Evolutionary conservation across 1,140 invertebrate species (phyloP).

Genomic region (Pogonomyrmex californicus): DNA sequence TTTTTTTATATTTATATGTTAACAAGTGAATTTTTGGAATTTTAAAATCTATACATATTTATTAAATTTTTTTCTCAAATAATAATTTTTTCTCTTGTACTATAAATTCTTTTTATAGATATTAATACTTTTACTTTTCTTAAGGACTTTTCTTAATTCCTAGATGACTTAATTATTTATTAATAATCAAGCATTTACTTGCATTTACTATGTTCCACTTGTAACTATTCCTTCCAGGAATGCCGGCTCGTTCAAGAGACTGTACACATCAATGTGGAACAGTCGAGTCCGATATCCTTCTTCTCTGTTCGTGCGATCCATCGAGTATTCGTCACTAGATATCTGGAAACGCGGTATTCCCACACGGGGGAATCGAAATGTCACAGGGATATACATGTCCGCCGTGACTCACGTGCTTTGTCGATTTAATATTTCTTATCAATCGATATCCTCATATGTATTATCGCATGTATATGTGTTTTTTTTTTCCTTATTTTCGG

Average conservation of each 20-base stretch:
- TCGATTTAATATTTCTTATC: slow-evolving; percentile 11
- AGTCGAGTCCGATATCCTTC: slow-evolving; percentile 35
- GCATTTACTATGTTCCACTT: background rate
- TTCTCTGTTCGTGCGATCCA: slow-evolving; percentile 28
- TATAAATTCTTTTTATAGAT: background rate
- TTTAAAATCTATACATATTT: background rate
- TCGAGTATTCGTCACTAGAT: background rate
- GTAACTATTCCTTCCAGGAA: background rate
- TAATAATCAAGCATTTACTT: background rate
- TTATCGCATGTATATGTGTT: background rate
- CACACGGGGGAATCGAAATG: background rate
- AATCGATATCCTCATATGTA: background rate
- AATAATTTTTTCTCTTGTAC: background rate
- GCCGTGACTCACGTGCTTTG: slow-evolving; percentile 21
- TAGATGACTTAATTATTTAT: background rate
- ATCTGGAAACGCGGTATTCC: background rate
- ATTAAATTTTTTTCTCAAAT: background rate
- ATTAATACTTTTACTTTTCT: background rate
- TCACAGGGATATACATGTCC: background rate
- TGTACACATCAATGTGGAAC: background rate
- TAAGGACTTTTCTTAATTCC: background rate
- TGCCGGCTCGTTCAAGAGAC: background rate
- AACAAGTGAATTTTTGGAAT: background rate
- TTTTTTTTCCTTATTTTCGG: background rate
- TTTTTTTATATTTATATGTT: background rate